Evolutionary conservation across 1,140 invertebrate species (phyloP).

Genomic region (Zaprionus kolodkinae): DNA sequence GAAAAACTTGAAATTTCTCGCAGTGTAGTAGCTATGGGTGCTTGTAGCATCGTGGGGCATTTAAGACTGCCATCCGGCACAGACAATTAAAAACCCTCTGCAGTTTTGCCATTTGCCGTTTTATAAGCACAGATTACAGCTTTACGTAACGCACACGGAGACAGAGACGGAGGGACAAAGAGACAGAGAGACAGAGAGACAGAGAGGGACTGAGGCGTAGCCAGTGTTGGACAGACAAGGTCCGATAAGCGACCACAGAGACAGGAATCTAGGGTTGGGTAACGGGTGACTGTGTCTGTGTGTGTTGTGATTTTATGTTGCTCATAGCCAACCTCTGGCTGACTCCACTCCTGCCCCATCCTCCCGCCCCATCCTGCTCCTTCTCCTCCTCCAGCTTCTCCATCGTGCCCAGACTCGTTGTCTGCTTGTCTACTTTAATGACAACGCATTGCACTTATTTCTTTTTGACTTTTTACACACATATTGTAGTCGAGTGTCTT

Average conservation of each 20-base stretch:
- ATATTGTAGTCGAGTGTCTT: constrained; percentile 42
- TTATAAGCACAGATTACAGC: constrained; percentile 82
- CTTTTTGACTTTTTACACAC: constrained; percentile 63
- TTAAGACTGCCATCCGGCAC: constrained; percentile 73
- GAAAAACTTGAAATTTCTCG: too few species aligned
- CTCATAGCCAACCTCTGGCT: constrained; percentile 48
- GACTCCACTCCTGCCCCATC: not conserved
- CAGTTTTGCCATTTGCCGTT: constrained; percentile 76
- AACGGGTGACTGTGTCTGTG: constrained; percentile 32
- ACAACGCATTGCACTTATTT: constrained; percentile 81
- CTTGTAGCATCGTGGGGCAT: constrained; percentile 54
- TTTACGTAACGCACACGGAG: constrained; percentile 63
- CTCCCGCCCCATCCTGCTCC: not conserved
- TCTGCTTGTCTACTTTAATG: constrained; percentile 77
- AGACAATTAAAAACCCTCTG: constrained; percentile 82
- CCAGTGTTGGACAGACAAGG: constrained; percentile 42
- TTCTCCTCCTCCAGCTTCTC: not conserved
- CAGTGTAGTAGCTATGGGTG: constrained; percentile 21
- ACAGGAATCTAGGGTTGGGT: constrained; percentile 35
- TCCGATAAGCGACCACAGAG: constrained; percentile 68
- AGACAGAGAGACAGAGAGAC: not conserved
- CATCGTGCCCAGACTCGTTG: constrained; percentile 43
- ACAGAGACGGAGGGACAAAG: not conserved
- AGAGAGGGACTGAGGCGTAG: constrained; percentile 1
- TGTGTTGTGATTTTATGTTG: constrained; percentile 78